These are phyloP conservation scores for Myotis davidii DNA, from an alignment of 2,113 vertebrate species.

Conservation along the genomic window DNA sequence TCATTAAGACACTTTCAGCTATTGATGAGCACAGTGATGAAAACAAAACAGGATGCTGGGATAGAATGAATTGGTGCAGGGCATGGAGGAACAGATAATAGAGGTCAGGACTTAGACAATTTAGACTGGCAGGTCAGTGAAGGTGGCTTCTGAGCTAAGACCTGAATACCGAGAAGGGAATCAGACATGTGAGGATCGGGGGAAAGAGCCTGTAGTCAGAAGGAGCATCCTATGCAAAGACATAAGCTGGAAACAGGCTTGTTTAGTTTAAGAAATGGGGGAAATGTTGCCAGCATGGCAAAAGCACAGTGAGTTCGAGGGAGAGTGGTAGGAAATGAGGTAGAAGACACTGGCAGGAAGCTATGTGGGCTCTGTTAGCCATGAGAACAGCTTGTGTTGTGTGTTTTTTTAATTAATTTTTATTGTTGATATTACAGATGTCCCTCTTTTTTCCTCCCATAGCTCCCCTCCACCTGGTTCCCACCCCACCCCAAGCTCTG, in stretches of 20 bases:
- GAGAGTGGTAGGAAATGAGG: not conserved
- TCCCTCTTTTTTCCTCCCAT: too few relatives aligned
- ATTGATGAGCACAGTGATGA: not conserved
- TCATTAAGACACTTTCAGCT: not conserved
- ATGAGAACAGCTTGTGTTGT: not conserved
- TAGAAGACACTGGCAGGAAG: not conserved
- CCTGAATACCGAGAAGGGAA: not conserved
- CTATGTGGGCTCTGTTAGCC: not conserved
- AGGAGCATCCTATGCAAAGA: not conserved
- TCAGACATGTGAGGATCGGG: not conserved
- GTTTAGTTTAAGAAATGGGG: not conserved
- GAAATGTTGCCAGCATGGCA: accelerated
- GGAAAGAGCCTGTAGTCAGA: not conserved
- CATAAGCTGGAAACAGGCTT: not conserved
- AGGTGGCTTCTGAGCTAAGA: not conserved
- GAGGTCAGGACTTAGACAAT: not conserved
- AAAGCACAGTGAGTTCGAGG: not conserved
- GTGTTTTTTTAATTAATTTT: not conserved
- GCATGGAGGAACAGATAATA: too few relatives aligned
- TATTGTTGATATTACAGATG: too few relatives aligned
- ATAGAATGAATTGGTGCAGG: not conserved
- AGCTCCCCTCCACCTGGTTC: too few relatives aligned
- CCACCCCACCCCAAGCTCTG: too few relatives aligned
- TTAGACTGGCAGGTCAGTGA: not conserved
- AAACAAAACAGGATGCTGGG: not conserved